Base-by-base conservation (phyloP, 2,113 vertebrate species). In the Turdus rufiventris region DNA sequence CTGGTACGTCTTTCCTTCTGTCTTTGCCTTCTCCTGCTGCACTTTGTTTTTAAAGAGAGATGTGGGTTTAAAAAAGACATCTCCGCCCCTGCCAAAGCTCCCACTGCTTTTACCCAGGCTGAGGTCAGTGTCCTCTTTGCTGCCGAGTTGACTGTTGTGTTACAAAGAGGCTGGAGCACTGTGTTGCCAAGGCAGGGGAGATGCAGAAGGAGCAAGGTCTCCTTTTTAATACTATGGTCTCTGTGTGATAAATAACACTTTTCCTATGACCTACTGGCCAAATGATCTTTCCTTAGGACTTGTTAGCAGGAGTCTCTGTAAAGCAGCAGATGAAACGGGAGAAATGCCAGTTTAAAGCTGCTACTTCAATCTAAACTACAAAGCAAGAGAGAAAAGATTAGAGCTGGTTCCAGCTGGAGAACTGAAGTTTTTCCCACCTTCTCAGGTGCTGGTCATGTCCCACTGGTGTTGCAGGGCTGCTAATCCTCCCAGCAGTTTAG, bases 241-340 rank as follows among this genome's bases (percentile, higher is more conserved):
- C 73, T 87, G 81, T 68, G 82, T 81, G 91, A 91, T 87, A 94
- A 95, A 87, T 95, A 92, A 68, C 83, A 48, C 56, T 95, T 92
- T 89, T 82, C 24, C 28, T 75, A 8, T 93, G 93, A 96, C 92
- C 91, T 94, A 80, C 87, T 94, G 68, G 65, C 78, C 94, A 88
- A 68, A 85, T 88, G 92, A 74, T 94, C 81, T 84, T 94, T 96
- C 74, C 75, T 95, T 20, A 9, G 51, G 28, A 36, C 85, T 76
- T 93, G 84, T 93, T 94, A 95, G 86, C 88, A 77, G 93, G 93
- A 90, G 51, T 51, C 51, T 91, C 77, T 93, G 47, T 83, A 88
- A 94, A 95, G 88, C 67, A 88, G 85, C 54, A 89, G 89, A 94
- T 83, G 63, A 97, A 96, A 94, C 7, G 24, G 62, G 40, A 95